These are phyloP conservation scores for Portevinia maculata DNA, from an alignment of 2,888 invertebrate genomes.

Conservation along the genomic window DNA sequence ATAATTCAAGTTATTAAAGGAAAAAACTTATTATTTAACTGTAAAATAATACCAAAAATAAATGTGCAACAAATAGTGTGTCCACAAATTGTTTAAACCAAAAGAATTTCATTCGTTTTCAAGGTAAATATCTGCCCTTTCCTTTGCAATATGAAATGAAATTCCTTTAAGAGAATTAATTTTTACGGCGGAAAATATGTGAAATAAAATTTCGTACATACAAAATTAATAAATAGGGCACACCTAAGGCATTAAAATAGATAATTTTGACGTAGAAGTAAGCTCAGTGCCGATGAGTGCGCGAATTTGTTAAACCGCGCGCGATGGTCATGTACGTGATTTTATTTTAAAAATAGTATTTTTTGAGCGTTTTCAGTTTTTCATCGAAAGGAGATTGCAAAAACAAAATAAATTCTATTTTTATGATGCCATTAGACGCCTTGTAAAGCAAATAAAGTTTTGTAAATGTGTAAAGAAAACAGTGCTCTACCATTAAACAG, in stretches of 20 bases:
- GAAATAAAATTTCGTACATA: constrained; percentile 13
- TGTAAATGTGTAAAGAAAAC: constrained; percentile 30
- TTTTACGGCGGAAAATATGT: constrained; percentile 24
- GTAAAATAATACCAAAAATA: constrained; percentile 13
- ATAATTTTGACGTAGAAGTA: constrained; percentile 9
- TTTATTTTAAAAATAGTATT: constrained; percentile 71
- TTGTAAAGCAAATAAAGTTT: constrained; percentile 25
- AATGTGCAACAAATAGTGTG: constrained; percentile 28
- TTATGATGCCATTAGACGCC: constrained; percentile 7
- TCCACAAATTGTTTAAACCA: constrained; percentile 4
- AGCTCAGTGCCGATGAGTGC: constrained; percentile 22
- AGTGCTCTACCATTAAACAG: not conserved
- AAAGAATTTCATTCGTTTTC: constrained; percentile 35
- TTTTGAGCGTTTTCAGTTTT: constrained; percentile 3
- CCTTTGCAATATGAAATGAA: not conserved
- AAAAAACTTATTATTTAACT: constrained; percentile 18
- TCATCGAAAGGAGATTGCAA: constrained; percentile 18
- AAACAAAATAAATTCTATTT: constrained; percentile 65
- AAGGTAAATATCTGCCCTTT: constrained; percentile 48
- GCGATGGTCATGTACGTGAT: constrained; percentile 51
- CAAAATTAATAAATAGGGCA: constrained; percentile 59
- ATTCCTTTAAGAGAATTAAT: constrained; percentile 39
- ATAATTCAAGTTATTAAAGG: constrained; percentile 11
- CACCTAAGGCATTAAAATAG: constrained; percentile 56
- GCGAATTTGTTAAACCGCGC: constrained; percentile 35